These are phyloP conservation scores for Mimas tiliae DNA, from an alignment of 2,888 invertebrate species.

Conservation along the genomic window DNA sequence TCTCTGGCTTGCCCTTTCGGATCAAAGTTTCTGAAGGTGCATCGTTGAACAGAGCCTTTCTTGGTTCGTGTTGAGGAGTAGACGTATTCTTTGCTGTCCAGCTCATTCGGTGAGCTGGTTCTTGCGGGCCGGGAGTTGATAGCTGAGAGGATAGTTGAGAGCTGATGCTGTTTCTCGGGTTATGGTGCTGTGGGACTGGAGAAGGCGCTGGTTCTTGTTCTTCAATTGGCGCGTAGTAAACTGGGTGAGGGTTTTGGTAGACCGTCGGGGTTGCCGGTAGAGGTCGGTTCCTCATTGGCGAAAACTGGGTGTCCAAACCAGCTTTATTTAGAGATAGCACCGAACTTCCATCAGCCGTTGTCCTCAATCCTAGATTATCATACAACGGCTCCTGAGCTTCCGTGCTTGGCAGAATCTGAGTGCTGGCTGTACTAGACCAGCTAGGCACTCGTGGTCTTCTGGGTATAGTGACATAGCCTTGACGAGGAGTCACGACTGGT, in stretches of 20 bases:
- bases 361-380: slow-evolving; percentile 93
- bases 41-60: slow-evolving; percentile 70
- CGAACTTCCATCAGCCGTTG: slow-evolving; percentile 94
- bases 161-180: slow-evolving; percentile 79
- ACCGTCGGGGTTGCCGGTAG: slow-evolving; percentile 86
- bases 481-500: slow-evolving; percentile 88
- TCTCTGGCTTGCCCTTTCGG: slow-evolving; percentile 82
- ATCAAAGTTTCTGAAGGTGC: slow-evolving; percentile 70
- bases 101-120: slow-evolving; percentile 79
- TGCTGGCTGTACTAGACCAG: slow-evolving; percentile 89
- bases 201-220: slow-evolving; percentile 80
- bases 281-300: slow-evolving; percentile 87
- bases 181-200: slow-evolving; percentile 74
- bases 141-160: slow-evolving; percentile 78
- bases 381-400: slow-evolving; percentile 91
- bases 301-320: slow-evolving; percentile 80
- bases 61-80: slow-evolving; percentile 75
- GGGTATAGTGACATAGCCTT: slow-evolving; percentile 95
- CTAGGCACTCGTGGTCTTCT: slow-evolving; percentile 92
- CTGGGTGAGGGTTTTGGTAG: slow-evolving; percentile 73
- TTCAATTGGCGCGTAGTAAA: slow-evolving; percentile 82
- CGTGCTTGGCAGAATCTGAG: slow-evolving; percentile 77
- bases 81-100: slow-evolving; percentile 82
- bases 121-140: slow-evolving; percentile 79
- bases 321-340: slow-evolving; percentile 91